Base-by-base conservation (phyloP, 92 coral and sea anemone genomes). In the Actinostola sp. region DNA sequence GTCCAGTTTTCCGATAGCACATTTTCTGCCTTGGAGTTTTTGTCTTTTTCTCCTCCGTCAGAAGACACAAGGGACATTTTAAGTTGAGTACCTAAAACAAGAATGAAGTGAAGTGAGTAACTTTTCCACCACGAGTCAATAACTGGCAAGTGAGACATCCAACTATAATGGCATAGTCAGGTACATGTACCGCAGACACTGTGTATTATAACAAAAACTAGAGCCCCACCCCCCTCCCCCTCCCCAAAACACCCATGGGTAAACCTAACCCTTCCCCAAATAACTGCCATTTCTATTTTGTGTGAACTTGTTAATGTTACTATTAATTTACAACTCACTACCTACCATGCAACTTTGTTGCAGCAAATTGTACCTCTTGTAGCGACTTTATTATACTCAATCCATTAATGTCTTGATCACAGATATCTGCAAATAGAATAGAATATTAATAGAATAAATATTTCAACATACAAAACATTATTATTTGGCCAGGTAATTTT, bases 1-100 rank as follows among this genome's bases (percentile, higher is more conserved):
- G 96, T 75, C 98, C 98, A 94, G 79, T 94, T 94, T 52, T 94
- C 98, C 3, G 92, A 73, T 20, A 94, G 70, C 29, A 91, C 98
- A 71, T 94, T 94, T 53, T 86, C 93, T 61, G 98, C 92, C 66
- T 82, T 87, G 13, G 98, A 85, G 16, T 70, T 79, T 77, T 80
- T 89, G 55, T 94, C 97, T 63, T 88, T 91, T 66, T 84, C 81
- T 10, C 98, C 98, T 31, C 98, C 98, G 83, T 94, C 97, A 80
- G 97, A 91, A 5, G 92, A 83, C 5, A 84, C 77, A 23, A 94
- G 85, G 1, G 95, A 86, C 90, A 94, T 87, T 46, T 89, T 92
- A 29, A 94, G 65, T 55, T 79, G 87, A 0, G 68, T 67, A 48
- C 98, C 98, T 94, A 33, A 13, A 56, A 39, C 2, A 49, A 45